Percentiles rank a stretch among this genome's conserved stretches.
phyloP scores from a whole-genome alignment of 2,113 vertebrate species.

The Tetrax tetrax region DNA sequence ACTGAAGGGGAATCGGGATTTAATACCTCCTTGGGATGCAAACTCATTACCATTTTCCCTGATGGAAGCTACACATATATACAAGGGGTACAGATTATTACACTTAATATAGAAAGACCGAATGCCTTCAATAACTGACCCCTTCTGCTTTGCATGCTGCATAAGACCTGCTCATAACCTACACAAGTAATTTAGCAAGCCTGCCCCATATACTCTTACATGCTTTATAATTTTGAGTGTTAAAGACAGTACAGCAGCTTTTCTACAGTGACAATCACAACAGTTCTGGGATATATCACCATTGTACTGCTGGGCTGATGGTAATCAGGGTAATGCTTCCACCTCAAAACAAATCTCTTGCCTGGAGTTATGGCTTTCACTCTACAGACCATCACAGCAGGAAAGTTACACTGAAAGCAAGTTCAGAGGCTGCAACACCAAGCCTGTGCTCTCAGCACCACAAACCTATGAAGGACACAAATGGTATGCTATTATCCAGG shows the following conservation, averaged over 20 bases:
- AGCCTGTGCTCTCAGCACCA: not conserved
- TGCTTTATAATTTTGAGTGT: not conserved
- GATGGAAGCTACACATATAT: not conserved
- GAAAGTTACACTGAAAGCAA: not conserved
- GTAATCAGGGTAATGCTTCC: not conserved
- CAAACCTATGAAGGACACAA: rapidly evolving
- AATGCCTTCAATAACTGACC: not conserved
- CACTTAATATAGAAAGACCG: not conserved
- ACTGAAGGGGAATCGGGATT: conserved; percentile 20
- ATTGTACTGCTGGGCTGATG: not conserved
- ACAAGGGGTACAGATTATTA: not conserved
- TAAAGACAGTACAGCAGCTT: not conserved
- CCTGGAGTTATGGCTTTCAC: not conserved
- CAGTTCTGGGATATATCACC: not conserved
- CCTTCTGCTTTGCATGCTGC: not conserved
- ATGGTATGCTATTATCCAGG: not conserved
- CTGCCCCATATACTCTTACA: not conserved
- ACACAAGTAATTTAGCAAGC: not conserved
- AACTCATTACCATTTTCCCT: not conserved
- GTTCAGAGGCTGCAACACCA: not conserved
- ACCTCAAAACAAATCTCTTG: not conserved
- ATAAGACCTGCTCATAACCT: not conserved
- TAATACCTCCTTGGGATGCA: not conserved
- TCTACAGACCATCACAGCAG: not conserved
- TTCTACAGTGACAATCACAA: not conserved